phyloP scores from a whole-genome alignment of 2,113 vertebrate species.

The Amblyopsis rosae region DNA sequence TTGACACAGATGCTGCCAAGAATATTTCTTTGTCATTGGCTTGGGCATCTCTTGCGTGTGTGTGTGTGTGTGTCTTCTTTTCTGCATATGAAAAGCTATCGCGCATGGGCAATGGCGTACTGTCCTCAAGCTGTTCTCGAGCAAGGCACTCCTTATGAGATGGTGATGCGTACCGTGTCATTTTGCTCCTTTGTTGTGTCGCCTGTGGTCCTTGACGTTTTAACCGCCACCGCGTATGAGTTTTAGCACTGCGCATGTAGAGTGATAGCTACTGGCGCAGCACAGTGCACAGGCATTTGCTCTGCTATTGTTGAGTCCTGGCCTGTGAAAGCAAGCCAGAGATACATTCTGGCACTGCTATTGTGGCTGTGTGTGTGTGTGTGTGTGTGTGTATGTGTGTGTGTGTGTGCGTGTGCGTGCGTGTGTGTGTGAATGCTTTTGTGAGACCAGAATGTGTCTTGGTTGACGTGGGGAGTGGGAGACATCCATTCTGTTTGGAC shows the following conservation, averaged over 20 bases:
- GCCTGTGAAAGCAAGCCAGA: constrained; percentile 31
- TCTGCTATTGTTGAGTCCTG: constrained; percentile 23
- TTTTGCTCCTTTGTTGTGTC: constrained; percentile 7
- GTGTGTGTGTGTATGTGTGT: constrained; percentile 1
- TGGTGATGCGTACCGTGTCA: constrained; percentile 40
- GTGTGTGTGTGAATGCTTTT: constrained; percentile 8
- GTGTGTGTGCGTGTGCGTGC: not conserved
- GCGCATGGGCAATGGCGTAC: constrained; percentile 36
- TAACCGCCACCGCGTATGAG: constrained; percentile 27
- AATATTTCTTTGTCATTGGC: constrained; percentile 16
- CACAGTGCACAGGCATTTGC: constrained; percentile 4
- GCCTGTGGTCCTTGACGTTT: constrained; percentile 26
- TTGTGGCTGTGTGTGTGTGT: constrained; percentile 11
- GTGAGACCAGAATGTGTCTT: not conserved
- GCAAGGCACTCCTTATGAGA: constrained; percentile 52
- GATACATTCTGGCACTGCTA: constrained; percentile 38
- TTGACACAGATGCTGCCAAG: constrained; percentile 19
- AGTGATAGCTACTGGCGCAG: constrained; percentile 18
- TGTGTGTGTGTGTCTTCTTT: constrained; percentile 8
- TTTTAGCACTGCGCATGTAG: constrained; percentile 23
- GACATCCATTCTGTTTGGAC: constrained; percentile 75
- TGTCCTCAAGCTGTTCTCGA: too few relatives aligned
- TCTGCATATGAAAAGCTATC: constrained; percentile 36
- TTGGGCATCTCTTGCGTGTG: constrained; percentile 10
- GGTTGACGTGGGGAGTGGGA: constrained; percentile 12